These are phyloP conservation scores for Heliangelus exortis DNA, from an alignment of 2,797 vertebrate species.

Conservation along the genomic window DNA sequence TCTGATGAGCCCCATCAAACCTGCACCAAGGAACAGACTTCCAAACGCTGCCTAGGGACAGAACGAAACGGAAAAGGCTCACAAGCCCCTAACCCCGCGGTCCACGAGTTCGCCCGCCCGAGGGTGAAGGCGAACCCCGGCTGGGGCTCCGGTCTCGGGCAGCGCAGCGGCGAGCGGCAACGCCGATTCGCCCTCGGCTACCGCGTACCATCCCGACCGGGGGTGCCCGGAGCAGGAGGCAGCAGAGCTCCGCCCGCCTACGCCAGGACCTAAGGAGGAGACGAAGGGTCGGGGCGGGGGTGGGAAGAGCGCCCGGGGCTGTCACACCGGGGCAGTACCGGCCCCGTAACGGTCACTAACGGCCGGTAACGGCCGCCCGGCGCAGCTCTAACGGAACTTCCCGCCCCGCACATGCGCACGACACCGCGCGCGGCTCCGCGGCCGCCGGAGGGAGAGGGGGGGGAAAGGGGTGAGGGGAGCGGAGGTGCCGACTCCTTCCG, in stretches of 20 bases:
- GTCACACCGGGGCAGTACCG: neutral
- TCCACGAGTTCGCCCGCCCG: rapidly evolving
- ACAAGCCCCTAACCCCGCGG: rapidly evolving
- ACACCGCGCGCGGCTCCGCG: too few relatives aligned
- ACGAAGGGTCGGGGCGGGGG: rapidly evolving
- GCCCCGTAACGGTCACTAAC: too few relatives aligned
- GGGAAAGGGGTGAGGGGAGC: too few relatives aligned
- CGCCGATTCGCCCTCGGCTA: rapidly evolving
- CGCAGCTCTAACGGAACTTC: too few relatives aligned
- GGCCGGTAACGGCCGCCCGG: too few relatives aligned
- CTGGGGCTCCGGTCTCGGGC: neutral
- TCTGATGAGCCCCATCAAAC: neutral
- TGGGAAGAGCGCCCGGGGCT: rapidly evolving
- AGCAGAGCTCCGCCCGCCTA: neutral
- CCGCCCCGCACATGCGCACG: too few relatives aligned
- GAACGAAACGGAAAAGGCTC: rapidly evolving
- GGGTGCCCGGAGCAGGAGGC: too few relatives aligned
- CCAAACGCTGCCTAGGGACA: rapidly evolving
- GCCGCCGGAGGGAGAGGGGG: too few relatives aligned
- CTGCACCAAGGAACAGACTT: neutral
- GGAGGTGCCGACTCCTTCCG: rapidly evolving
- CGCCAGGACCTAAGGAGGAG: too few relatives aligned
- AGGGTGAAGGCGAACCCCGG: too few relatives aligned
- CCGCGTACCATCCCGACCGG: rapidly evolving
- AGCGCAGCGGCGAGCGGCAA: rapidly evolving